A percentile compares a stretch with the other conserved stretches of the same genome.
Evolutionary conservation across 2,888 invertebrate species (phyloP).

Genomic region (Cheilosia vernalis): DNA sequence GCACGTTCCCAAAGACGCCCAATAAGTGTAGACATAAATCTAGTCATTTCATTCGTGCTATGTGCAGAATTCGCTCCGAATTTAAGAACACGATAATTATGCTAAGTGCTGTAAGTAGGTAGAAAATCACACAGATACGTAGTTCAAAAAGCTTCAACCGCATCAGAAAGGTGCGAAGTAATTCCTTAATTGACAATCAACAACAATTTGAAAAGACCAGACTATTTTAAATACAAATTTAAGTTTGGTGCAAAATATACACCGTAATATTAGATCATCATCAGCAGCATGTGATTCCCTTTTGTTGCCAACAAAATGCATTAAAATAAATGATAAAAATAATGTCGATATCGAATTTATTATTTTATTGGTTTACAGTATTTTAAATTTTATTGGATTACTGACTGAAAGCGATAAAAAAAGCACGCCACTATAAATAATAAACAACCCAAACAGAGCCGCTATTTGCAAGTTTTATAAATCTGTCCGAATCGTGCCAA

Average conservation of each 20-base stretch:
- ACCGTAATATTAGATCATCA: constrained; percentile 10
- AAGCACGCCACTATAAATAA: constrained; percentile 32
- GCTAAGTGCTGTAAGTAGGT: constrained; percentile 14
- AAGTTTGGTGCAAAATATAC: constrained; percentile 20
- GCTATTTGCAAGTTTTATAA: constrained; percentile 25
- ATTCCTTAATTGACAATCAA: constrained; percentile 48
- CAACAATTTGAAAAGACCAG: constrained; percentile 38
- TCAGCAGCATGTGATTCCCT: constrained; percentile 16
- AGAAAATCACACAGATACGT: too few species aligned
- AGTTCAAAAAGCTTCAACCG: not conserved
- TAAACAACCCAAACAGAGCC: constrained; percentile 4
- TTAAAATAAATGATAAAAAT: constrained; percentile 14
- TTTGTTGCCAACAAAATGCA: constrained; percentile 7
- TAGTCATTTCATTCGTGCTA: too few species aligned
- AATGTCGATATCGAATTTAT: constrained; percentile 13
- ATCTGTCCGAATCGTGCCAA: constrained; percentile 5
- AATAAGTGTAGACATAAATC: too few species aligned
- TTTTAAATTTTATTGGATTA: constrained; percentile 14
- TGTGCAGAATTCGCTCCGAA: not conserved
- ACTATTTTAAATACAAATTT: constrained; percentile 41
- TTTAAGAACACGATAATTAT: constrained; percentile 34
- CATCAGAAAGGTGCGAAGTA: constrained; percentile 31
- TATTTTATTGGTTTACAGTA: constrained; percentile 32
- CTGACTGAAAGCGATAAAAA: constrained; percentile 30
- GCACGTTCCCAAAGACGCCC: too few species aligned